Conservation (phyloP, 1,140 invertebrate species). For the Tachypleus tridentatus region DNA sequence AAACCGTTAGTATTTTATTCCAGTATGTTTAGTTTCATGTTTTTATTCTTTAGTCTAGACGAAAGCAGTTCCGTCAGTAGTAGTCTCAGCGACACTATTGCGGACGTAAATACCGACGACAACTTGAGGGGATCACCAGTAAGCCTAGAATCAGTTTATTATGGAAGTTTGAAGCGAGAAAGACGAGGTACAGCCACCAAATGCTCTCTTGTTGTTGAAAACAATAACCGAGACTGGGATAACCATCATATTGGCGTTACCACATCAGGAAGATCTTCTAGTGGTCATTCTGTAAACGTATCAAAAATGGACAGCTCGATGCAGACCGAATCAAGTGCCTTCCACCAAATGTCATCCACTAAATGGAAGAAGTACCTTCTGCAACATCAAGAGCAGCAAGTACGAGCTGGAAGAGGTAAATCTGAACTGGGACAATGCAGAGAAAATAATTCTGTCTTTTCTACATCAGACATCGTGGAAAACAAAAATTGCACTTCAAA, state of each 20-base stretch:
- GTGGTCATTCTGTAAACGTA: conserved; percentile 9
- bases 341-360: conserved; percentile 41
- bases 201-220: too few species aligned
- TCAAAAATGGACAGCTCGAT: conserved; percentile 44
- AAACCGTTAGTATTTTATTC: too few species aligned
- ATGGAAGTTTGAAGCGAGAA: conserved; percentile 33
- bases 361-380: conserved; percentile 47
- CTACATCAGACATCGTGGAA: too few species aligned
- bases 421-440: too few species aligned
- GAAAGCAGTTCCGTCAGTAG: conserved; percentile 47
- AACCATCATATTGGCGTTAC: too few species aligned
- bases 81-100: conserved; percentile 44
- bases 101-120: conserved; percentile 44
- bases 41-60: conserved; percentile 40
- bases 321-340: conserved; percentile 44
- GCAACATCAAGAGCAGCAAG: conserved; percentile 28
- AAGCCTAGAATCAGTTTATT: conserved; percentile 32
- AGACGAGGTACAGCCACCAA: conserved; percentile 7
- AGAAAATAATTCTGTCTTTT: too few species aligned
- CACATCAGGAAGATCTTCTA: too few species aligned
- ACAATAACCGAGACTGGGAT: too few species aligned
- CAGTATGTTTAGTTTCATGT: too few species aligned
- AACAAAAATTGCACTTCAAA: too few species aligned
- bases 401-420: too few species aligned
- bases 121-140: conserved; percentile 36